Percentiles rank a stretch among this genome's conserved stretches.
Evolutionary conservation across 2,888 invertebrate species (phyloP).

Genomic region (Pseudococcus longispinus): DNA sequence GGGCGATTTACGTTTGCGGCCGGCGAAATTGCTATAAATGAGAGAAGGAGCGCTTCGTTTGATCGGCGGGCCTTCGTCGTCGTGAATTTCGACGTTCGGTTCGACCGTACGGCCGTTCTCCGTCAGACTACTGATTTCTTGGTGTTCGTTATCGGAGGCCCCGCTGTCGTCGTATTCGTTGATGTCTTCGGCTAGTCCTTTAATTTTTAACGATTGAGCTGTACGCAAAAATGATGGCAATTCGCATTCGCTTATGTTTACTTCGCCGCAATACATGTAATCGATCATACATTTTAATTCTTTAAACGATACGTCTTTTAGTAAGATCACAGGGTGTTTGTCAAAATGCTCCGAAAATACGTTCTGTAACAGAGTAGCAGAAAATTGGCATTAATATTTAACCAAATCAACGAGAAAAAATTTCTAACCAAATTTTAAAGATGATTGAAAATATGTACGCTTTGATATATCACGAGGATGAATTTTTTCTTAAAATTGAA

Average conservation of each 20-base stretch:
- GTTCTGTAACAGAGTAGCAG: constrained; percentile 68
- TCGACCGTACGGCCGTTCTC: constrained; percentile 51
- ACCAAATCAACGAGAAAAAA: background rate
- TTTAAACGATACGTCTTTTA: constrained; percentile 90
- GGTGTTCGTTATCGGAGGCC: constrained; percentile 48
- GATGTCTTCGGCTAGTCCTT: constrained; percentile 53
- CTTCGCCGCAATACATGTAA: constrained; percentile 92
- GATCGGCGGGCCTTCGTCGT: constrained; percentile 44
- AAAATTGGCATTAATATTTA: background rate
- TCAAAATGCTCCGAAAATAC: constrained; percentile 87
- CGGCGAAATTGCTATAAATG: constrained; percentile 47
- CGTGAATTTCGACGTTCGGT: constrained; percentile 48
- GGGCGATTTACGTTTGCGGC: constrained; percentile 50
- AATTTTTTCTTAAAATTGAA: background rate
- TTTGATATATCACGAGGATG: background rate
- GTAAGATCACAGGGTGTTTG: constrained; percentile 89
- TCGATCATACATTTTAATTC: constrained; percentile 92
- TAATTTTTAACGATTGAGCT: constrained; percentile 56
- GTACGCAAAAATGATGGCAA: constrained; percentile 75
- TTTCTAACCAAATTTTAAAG: background rate
- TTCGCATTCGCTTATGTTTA: constrained; percentile 91
- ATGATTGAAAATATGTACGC: background rate
- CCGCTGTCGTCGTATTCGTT: constrained; percentile 50
- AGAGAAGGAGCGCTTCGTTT: constrained; percentile 40
- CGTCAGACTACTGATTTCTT: constrained; percentile 2